These are phyloP conservation scores for Drosophila anomalata DNA, from an alignment of 2,888 invertebrate genomes.

Conservation along the genomic window DNA sequence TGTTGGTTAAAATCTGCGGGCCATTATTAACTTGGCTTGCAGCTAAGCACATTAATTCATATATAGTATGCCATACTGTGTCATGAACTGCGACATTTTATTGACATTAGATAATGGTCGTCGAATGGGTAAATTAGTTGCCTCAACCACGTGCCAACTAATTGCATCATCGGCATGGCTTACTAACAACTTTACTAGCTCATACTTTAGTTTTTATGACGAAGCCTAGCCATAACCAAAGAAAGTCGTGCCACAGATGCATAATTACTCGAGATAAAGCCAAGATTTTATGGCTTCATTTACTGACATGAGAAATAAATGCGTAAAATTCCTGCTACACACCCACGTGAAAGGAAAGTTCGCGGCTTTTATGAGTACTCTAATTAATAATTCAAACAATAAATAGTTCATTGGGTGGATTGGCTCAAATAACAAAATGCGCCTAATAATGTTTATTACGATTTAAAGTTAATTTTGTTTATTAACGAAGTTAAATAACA, in stretches of 20 bases:
- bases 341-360: slow-evolving; percentile 31
- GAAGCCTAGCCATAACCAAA: slow-evolving; percentile 16
- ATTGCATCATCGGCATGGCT: slow-evolving; percentile 36
- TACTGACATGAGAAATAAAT: slow-evolving; percentile 6
- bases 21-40: slow-evolving; percentile 49
- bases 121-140: slow-evolving; percentile 6
- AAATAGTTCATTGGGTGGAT: slow-evolving; percentile 21
- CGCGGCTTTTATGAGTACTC: slow-evolving; percentile 15
- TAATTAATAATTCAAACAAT: slow-evolving; percentile 26
- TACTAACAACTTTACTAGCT: slow-evolving; percentile 21
- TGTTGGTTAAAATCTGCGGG: slow-evolving; percentile 18
- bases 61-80: slow-evolving; percentile 32
- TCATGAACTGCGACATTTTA: slow-evolving; percentile 63
- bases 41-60: slow-evolving; percentile 23
- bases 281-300: slow-evolving; percentile 13
- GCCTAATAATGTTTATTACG: slow-evolving; percentile 21
- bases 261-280: slow-evolving; percentile 24
- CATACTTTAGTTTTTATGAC: slow-evolving; percentile 24
- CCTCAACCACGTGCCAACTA: slow-evolving; percentile 40
- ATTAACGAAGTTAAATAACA: slow-evolving; percentile 12
- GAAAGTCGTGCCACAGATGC: slow-evolving; percentile 33
- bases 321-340: slow-evolving; percentile 5
- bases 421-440: slow-evolving; percentile 12
- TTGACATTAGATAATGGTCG: slow-evolving; percentile 64
- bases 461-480: slow-evolving; percentile 25